Evolutionary conservation across 2,888 invertebrate genomes (phyloP).

Genomic region (Chaetogeoica ovagalla): DNA sequence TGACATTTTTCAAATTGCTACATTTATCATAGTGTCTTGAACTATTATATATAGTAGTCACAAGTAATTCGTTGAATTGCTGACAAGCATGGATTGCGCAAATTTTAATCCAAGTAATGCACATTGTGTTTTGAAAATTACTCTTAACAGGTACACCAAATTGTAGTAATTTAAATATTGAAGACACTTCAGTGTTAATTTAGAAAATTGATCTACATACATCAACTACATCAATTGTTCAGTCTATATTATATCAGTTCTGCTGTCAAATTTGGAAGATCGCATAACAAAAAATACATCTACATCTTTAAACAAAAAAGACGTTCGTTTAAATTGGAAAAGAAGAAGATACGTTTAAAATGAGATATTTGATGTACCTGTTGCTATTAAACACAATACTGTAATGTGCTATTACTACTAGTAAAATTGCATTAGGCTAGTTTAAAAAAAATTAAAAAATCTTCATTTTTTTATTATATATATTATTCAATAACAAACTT

Average conservation of each 20-base stretch:
- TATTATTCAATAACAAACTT: slow-evolving; percentile 9
- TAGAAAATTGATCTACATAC: neutral
- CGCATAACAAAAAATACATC: neutral
- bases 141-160: slow-evolving; percentile 35
- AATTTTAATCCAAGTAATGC: slow-evolving; percentile 35
- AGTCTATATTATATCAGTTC: neutral
- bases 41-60: slow-evolving; percentile 1
- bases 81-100: slow-evolving; percentile 5
- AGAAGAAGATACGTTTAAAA: slow-evolving; percentile 16
- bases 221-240: neutral
- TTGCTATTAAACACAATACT: slow-evolving; percentile 28
- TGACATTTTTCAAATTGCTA: slow-evolving; percentile 26
- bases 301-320: slow-evolving; percentile 42
- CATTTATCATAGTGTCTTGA: slow-evolving; percentile 31
- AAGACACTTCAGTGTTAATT: neutral
- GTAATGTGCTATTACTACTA: slow-evolving; percentile 16
- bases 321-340: neutral
- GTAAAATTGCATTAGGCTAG: slow-evolving; percentile 32
- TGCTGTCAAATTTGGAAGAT: neutral
- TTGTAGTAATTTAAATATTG: slow-evolving; percentile 30
- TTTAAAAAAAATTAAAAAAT: neutral
- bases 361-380: slow-evolving; percentile 45
- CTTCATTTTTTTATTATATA: slow-evolving; percentile 4
- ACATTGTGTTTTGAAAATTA: slow-evolving; percentile 38
- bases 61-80: slow-evolving; percentile 25